A percentile compares a stretch with the other conserved stretches of the same genome.
phyloP scores from a whole-genome alignment of 1,140 invertebrate species.

The Melitaea cinxia region DNA sequence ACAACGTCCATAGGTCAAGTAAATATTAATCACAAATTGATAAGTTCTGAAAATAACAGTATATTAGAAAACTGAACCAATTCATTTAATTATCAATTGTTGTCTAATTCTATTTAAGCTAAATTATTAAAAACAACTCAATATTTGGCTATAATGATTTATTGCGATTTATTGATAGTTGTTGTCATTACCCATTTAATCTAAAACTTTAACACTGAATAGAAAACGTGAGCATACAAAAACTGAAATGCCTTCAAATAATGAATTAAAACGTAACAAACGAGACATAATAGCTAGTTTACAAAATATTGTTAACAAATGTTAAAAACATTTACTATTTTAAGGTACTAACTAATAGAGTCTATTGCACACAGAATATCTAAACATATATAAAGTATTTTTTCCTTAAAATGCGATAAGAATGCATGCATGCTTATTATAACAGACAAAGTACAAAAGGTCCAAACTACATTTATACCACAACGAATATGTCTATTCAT shows the following conservation, averaged over 20 bases:
- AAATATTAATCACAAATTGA: too few species aligned
- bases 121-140: constrained; percentile 2
- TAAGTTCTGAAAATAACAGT: too few species aligned
- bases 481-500: background rate
- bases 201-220: background rate
- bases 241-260: background rate
- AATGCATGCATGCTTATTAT: too few species aligned
- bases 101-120: background rate
- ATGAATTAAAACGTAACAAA: background rate
- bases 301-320: background rate
- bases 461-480: background rate
- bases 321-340: too few species aligned
- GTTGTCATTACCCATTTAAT: constrained; percentile 61
- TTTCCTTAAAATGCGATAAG: too few species aligned
- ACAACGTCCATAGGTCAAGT: too few species aligned
- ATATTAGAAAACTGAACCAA: too few species aligned
- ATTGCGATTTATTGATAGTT: constrained; percentile 45
- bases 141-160: constrained; percentile 36
- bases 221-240: background rate
- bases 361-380: too few species aligned
- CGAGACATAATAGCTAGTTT: background rate
- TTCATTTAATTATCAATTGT: background rate
- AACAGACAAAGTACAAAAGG: background rate
- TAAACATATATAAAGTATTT: too few species aligned
- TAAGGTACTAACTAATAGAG: too few species aligned